Evolutionary conservation across 2,797 vertebrate genomes (phyloP).

Genomic region (Hipposideros larvatus): DNA sequence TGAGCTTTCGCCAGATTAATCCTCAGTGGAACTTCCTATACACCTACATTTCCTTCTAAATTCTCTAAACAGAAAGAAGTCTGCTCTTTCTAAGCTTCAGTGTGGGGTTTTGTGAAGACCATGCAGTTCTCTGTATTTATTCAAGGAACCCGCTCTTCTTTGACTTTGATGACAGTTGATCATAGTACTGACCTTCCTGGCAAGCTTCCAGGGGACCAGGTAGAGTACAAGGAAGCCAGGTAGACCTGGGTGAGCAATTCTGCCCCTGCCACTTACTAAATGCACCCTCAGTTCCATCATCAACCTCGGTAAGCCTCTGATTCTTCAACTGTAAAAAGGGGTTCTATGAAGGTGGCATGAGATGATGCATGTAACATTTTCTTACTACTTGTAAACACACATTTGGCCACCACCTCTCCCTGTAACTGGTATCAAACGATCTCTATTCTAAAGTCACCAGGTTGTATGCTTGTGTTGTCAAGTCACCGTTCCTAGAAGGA

Average conservation of each 20-base stretch:
- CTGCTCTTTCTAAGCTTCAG: conserved; percentile 67
- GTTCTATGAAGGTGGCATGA: background rate
- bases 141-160: conserved; percentile 26
- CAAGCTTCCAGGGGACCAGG: background rate
- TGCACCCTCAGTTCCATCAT: background rate
- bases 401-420: background rate
- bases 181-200: background rate
- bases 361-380: background rate
- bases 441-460: background rate
- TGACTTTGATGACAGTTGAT: conserved; percentile 39
- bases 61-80: background rate
- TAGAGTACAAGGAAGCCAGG: background rate
- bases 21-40: background rate
- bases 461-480: background rate
- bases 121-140: background rate
- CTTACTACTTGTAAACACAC: background rate
- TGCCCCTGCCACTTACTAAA: background rate
- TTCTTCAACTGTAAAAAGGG: background rate
- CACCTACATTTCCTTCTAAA: background rate
- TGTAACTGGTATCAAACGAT: background rate
- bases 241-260: background rate
- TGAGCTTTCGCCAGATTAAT: background rate
- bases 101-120: background rate
- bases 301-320: background rate
- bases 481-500: background rate